Conservation (phyloP, 2,888 invertebrate genomes). For the Eupithecia pulchellata region DNA sequence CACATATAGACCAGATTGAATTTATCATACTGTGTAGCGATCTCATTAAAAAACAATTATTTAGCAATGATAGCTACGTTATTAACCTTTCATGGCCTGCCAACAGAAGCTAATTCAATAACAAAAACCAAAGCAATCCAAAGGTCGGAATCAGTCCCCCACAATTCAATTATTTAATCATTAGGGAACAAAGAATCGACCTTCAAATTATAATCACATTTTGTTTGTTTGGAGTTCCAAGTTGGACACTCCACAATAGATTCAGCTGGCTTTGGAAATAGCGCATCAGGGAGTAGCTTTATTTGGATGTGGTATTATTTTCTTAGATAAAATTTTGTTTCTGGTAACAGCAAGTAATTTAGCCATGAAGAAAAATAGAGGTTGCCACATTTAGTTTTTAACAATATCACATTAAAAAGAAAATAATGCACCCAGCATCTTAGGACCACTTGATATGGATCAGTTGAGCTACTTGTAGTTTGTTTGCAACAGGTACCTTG, state of each 20-base stretch:
- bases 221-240: slow-evolving; percentile 55
- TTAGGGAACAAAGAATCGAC: slow-evolving; percentile 46
- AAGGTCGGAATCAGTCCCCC: slow-evolving; percentile 40
- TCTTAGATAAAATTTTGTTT: neutral
- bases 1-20: neutral
- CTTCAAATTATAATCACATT: slow-evolving; percentile 78
- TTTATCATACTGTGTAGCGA: neutral
- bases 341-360: too few species aligned
- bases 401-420: too few species aligned
- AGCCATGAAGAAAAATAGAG: too few species aligned
- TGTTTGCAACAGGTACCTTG: too few species aligned
- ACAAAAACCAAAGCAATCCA: slow-evolving; percentile 26
- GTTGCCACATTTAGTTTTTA: too few species aligned
- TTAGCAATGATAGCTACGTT: slow-evolving; percentile 19
- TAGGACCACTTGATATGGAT: too few species aligned
- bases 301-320: slow-evolving; percentile 15
- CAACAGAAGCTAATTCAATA: slow-evolving; percentile 21
- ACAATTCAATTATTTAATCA: slow-evolving; percentile 48
- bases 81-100: slow-evolving; percentile 10
- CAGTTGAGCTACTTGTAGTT: too few species aligned
- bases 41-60: slow-evolving; percentile 16
- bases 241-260: slow-evolving; percentile 64
- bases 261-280: slow-evolving; percentile 54
- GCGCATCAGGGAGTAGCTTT: slow-evolving; percentile 13
- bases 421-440: too few species aligned